phyloP scores from a whole-genome alignment of 2,888 invertebrate genomes.

The Mythimna ferrago region DNA sequence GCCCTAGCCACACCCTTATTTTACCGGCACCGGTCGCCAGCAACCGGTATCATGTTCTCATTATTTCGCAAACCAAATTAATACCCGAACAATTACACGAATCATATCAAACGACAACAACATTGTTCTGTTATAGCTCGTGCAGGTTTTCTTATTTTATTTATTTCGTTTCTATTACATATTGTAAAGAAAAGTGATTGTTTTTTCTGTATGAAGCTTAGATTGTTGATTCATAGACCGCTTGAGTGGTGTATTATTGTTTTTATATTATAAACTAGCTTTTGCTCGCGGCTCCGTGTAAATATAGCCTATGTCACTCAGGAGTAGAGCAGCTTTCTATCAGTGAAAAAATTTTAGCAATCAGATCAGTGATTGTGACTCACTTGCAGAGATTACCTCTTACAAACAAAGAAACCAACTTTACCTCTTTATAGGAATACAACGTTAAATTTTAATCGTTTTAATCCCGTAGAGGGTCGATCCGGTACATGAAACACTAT shows the following conservation, averaged over 20 bases:
- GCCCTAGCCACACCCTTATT: slow-evolving; percentile 8
- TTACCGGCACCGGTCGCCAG: neutral
- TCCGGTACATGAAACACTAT: no score
- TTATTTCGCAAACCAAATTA: slow-evolving; percentile 29
- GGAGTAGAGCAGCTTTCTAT: no score
- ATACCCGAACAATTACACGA: slow-evolving; percentile 27
- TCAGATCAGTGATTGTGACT: no score
- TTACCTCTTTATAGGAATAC: no score
- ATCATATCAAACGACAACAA: slow-evolving; percentile 15
- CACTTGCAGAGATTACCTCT: no score
- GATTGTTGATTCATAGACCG: neutral
- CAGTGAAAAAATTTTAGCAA: no score
- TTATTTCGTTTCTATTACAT: neutral
- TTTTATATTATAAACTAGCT: no score
- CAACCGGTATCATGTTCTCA: slow-evolving; percentile 22
- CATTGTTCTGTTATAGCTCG: neutral
- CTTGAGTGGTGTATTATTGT: neutral
- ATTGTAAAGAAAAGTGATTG: neutral
- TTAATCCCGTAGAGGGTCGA: no score
- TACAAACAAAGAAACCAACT: no score
- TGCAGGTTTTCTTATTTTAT: neutral
- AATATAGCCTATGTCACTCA: no score
- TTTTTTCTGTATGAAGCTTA: slow-evolving; percentile 2
- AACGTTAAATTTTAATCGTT: no score
- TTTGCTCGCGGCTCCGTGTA: no score